A percentile compares a stretch with the other conserved stretches of the same genome.
Evolutionary conservation across 1,140 invertebrate genomes (phyloP).

Genomic region (Maconellicoccus hirsutus): DNA sequence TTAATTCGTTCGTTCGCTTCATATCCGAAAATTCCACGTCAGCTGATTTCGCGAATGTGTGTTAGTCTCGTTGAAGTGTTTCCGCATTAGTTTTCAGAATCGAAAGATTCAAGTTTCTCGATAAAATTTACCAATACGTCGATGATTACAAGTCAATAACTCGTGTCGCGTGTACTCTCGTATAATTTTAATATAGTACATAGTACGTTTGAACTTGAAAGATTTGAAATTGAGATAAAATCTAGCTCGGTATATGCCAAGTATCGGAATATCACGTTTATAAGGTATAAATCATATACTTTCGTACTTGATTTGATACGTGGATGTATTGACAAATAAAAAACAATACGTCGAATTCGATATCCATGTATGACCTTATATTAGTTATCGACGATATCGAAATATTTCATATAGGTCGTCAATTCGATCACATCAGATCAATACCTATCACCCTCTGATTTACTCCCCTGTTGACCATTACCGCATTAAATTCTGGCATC

Average conservation of each 20-base stretch:
- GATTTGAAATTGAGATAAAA: slow-evolving; percentile 1
- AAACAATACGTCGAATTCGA: not conserved
- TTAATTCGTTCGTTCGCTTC: no score
- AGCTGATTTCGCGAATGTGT: no score
- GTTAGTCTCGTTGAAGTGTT: no score
- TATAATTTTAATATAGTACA: not conserved
- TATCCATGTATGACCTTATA: not conserved
- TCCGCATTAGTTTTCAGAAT: no score
- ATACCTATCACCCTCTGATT: no score
- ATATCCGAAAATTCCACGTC: no score
- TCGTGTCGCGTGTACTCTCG: not conserved
- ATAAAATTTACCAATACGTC: no score
- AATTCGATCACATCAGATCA: not conserved
- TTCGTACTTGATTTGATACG: not conserved
- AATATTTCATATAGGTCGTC: not conserved
- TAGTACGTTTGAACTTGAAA: not conserved
- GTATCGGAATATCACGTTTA: not conserved
- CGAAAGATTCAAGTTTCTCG: no score
- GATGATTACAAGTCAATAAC: no score
- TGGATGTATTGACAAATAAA: not conserved
- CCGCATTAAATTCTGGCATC: no score
- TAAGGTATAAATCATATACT: not conserved
- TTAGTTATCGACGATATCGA: not conserved
- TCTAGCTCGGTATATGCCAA: not conserved
- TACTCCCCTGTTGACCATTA: no score